Evolutionary conservation across 2,888 invertebrate genomes (phyloP).

Genomic region (Chalcis sispes): DNA sequence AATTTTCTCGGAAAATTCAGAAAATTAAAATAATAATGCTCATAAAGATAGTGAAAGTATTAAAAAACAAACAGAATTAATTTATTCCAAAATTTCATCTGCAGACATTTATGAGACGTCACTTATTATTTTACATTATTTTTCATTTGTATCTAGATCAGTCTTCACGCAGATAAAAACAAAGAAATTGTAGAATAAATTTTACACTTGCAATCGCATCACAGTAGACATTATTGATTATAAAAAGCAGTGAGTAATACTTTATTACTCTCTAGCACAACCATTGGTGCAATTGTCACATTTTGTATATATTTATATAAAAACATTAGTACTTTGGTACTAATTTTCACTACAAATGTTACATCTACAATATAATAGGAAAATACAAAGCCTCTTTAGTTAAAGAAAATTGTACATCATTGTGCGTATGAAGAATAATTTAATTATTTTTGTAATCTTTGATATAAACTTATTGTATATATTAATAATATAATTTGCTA

Average conservation of each 20-base stretch:
- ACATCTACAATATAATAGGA: no score
- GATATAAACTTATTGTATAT: no score
- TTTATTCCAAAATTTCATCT: constrained; percentile 29
- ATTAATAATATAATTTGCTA: no score
- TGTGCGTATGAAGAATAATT: background rate
- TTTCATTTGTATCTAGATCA: constrained; percentile 35
- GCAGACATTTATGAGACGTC: constrained; percentile 13
- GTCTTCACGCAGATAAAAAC: constrained; percentile 40
- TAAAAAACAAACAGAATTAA: constrained; percentile 7
- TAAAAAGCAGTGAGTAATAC: constrained; percentile 14
- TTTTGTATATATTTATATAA: constrained; percentile 8
- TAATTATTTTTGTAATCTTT: no score
- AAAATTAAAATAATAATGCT: constrained; percentile 3
- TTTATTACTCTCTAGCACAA: constrained; percentile 9
- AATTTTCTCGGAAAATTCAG: constrained; percentile 13
- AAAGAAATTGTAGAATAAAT: constrained; percentile 38
- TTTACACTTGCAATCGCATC: constrained; percentile 8
- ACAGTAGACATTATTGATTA: constrained; percentile 7
- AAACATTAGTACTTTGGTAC: constrained; percentile 16
- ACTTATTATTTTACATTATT: constrained; percentile 13
- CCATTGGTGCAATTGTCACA: constrained; percentile 10
- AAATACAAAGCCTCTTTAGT: no score
- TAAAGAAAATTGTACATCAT: no score
- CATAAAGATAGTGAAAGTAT: background rate
- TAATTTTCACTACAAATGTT: no score